Conservation (phyloP, 2,888 invertebrate genomes). For the Eustalomyia histrio region DNA sequence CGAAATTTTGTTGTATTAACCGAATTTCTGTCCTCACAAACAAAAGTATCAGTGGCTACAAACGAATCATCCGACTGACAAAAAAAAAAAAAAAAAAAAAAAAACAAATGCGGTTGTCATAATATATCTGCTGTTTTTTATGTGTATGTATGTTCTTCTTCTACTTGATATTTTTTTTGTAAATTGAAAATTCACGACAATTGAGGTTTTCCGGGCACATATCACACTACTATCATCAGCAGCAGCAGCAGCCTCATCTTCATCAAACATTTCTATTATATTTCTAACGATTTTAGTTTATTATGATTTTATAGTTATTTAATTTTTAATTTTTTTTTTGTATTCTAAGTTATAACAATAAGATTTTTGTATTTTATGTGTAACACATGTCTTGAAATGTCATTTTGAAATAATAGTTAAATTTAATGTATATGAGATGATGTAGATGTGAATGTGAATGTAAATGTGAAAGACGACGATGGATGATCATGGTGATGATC, state of each 20-base stretch:
- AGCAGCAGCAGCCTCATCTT: not conserved
- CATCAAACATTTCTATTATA: not conserved
- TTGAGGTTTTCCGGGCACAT: constrained; percentile 80
- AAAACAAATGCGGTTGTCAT: too few relatives aligned
- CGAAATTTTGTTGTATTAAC: too few relatives aligned
- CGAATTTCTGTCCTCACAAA: too few relatives aligned
- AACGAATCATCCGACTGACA: too few relatives aligned
- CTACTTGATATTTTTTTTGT: constrained; percentile 45
- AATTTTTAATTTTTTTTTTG: constrained; percentile 4
- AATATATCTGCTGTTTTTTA: too few relatives aligned
- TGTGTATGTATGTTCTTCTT: not conserved
- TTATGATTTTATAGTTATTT: constrained; percentile 33
- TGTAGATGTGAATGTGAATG: not conserved
- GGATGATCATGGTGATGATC: constrained; percentile 39
- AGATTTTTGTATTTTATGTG: constrained; percentile 12
- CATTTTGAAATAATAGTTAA: constrained; percentile 21
- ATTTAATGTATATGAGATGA: constrained; percentile 12
- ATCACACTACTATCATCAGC: not conserved
- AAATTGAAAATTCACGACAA: constrained; percentile 78
- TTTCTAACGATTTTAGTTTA: constrained; percentile 16
- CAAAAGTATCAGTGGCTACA: too few relatives aligned
- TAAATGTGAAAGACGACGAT: not conserved
- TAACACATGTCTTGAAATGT: constrained; percentile 18
- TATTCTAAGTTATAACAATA: not conserved
- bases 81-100: too few relatives aligned